Base-by-base conservation (phyloP, 2,888 invertebrate genomes). In the Rhingia rostrata region DNA sequence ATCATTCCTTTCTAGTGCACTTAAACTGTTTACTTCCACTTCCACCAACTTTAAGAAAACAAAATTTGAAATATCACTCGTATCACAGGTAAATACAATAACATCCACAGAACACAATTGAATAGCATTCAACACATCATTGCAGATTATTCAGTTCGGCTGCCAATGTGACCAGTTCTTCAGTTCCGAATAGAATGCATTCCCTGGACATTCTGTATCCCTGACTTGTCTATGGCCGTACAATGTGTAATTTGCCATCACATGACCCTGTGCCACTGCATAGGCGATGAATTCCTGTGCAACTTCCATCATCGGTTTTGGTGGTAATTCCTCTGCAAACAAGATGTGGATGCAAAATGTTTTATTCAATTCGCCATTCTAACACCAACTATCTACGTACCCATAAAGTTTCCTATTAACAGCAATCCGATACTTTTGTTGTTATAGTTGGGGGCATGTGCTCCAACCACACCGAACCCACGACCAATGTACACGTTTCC, bases 371-470 rank as follows among this genome's bases (percentile, higher is more conserved):
- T 66, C 43, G 54, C 41, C 45, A 49, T 54, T 61, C 6, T 6
- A 37, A 33, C n/a, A 35, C 33, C 3, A 22, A 12, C n/a, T 33
- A 12, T 37, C 22, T 47, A 49, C 78, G 80, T 82, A 86, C 86
- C 81, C 78, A 84, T 78, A 64, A 86, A 87, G 63, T 88, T 78
- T n/a, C 94, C 95, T 82, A 95, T 95, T 9, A 95, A 88, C 86
- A 94, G 93, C 70, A 95, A 93, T 6, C 95, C 95, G 32, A 95
- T 91, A 89, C 94, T 94, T 87, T 91, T 90, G 74, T 90, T 90
- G 89, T 94, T 95, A 91, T 94, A 95, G 70, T 88, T 89, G 0
- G 93, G 93, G 0, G 95, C 94, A 88, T 96, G 95, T 0, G 95
- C 94, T 0, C 95, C 95, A 0, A 93, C 90, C 4, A 90, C 88